Evolutionary conservation across 2,797 vertebrate species (phyloP).

Genomic region (Rhinophrynus dorsalis): DNA sequence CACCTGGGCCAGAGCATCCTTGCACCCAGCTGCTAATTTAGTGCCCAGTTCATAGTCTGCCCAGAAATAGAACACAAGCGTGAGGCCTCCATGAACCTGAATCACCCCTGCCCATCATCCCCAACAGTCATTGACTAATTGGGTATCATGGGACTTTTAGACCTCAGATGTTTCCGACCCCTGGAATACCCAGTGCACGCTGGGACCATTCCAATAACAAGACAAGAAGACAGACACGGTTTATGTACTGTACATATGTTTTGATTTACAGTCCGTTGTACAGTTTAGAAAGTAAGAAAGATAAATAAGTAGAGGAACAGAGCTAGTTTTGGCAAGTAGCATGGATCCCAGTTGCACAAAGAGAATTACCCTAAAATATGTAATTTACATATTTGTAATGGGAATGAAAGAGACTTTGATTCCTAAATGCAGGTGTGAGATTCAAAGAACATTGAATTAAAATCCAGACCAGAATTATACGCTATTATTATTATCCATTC

Average conservation of each 20-base stretch:
- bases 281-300: background rate
- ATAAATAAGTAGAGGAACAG: background rate
- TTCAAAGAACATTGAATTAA: background rate
- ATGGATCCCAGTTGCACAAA: background rate
- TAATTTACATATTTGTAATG: conserved; percentile 8
- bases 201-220: background rate
- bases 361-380: background rate
- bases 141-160: too few relatives aligned
- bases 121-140: too few relatives aligned
- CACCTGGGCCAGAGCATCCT: too few relatives aligned
- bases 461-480: background rate
- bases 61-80: too few relatives aligned
- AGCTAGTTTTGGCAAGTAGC: background rate
- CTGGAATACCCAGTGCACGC: too few relatives aligned
- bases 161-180: too few relatives aligned
- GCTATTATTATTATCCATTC: conserved; percentile 27
- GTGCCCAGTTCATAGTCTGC: too few relatives aligned
- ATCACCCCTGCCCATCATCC: too few relatives aligned
- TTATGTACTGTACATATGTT: too few relatives aligned
- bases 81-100: too few relatives aligned
- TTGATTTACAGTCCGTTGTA: too few relatives aligned
- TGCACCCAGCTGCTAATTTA: too few relatives aligned
- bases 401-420: conserved; percentile 26
- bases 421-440: conserved; percentile 24
- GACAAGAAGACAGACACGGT: background rate